Base-by-base conservation (phyloP, 2,888 invertebrate species). In the Ditula angustiorana region DNA sequence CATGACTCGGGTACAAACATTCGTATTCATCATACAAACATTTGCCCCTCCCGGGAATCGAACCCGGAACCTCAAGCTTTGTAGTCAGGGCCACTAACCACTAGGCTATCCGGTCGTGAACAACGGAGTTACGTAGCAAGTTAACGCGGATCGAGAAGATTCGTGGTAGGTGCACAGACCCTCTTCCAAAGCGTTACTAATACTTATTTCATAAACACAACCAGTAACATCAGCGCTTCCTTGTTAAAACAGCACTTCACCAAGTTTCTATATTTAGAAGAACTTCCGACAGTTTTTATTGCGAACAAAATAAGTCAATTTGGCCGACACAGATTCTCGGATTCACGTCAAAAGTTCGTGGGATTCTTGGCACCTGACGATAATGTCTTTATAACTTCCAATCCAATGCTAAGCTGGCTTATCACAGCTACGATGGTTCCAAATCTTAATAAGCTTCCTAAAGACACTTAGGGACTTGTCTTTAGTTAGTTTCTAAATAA, bases 261-360 rank as follows among this genome's bases (percentile, higher is more conserved):
- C 8, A 8, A n/a, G n/a, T n/a, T n/a, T n/a, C n/a, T n/a, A n/a
- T n/a, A n/a, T n/a, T n/a, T n/a, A n/a, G n/a, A n/a, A n/a, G n/a
- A 41, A 41, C 19, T 41, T 41, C 10, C 2, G 19, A 4, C 41
- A 41, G 10, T 41, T 41, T 41, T 41, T 41, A 41, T 41, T 2
- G 41, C 19, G 41, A 41, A 41, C 41, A 19, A 41, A 41, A 50
- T 21, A 26, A 37, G 7, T 33, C 26, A 28, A 59, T 59, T 49
- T 37, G 11, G 3, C 2, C 5, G 23, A 47, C 58, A 46, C 16
- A 33, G 13, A 10, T 47, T 47, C 44, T 33, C 57, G 47, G 33
- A 47, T 28, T n/a, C n/a, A n/a, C 21, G 56, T 19, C 58, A 24
- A 33, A 59, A 59, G 35, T 59, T 59, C 5, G 8, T n/a, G 26